phyloP scores from a whole-genome alignment of 2,797 vertebrate species.

The Gymnocypris eckloni region DNA sequence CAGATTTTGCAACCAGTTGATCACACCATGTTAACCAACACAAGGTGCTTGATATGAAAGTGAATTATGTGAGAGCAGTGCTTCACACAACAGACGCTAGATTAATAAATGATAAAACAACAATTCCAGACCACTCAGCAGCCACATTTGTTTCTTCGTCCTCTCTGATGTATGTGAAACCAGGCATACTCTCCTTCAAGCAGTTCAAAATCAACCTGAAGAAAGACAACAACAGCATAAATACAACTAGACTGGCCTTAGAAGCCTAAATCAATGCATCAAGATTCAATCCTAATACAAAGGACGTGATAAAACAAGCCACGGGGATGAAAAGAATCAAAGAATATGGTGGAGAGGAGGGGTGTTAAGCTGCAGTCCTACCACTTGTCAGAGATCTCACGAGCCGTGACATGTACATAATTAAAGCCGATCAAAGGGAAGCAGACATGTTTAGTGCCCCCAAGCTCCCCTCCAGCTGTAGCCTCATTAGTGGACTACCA shows the following conservation, averaged over 20 bases:
- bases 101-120: neutral
- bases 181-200: neutral
- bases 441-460: conserved; percentile 47
- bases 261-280: neutral
- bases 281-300: neutral
- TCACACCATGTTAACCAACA: neutral
- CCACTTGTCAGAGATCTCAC: conserved; percentile 39
- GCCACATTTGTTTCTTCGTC: neutral
- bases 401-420: conserved; percentile 36
- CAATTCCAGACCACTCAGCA: neutral
- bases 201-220: neutral
- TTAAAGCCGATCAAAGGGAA: conserved; percentile 55
- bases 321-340: neutral
- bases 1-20: neutral
- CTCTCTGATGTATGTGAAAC: neutral
- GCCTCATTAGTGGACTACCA: conserved; percentile 44
- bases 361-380: conserved; percentile 36
- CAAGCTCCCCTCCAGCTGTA: conserved; percentile 32
- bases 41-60: neutral
- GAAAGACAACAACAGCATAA: neutral
- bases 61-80: neutral
- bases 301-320: neutral
- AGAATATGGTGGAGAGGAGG: conserved; percentile 18
- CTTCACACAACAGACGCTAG: neutral
- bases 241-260: neutral